A percentile compares a stretch with the other conserved stretches of the same genome.
Evolutionary conservation across 1,140 invertebrate species (phyloP).

Genomic region (Apis dorsata): DNA sequence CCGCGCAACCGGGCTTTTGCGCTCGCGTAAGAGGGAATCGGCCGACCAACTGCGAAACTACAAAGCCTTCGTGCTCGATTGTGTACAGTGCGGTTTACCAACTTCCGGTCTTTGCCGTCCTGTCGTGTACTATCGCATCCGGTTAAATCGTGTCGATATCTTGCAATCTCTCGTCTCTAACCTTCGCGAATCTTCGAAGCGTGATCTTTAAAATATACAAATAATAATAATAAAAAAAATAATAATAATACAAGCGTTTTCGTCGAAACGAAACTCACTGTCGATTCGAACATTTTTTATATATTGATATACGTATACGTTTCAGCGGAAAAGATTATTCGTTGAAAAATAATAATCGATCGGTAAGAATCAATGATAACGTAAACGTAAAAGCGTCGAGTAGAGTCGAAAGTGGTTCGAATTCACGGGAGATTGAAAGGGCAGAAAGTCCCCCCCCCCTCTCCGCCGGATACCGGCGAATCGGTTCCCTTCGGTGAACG

Average conservation of each 20-base stretch:
- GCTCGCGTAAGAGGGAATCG: constrained; percentile 53
- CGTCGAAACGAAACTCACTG: background rate
- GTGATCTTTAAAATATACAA: no score
- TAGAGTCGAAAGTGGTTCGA: background rate
- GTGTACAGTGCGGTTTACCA: constrained; percentile 56
- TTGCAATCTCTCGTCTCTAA: background rate
- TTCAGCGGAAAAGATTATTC: background rate
- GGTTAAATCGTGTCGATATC: background rate
- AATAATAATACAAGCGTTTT: no score
- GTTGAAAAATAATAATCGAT: background rate
- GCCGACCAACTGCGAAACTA: constrained; percentile 39
- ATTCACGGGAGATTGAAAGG: constrained; percentile 1
- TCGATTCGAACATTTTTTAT: no score
- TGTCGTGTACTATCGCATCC: constrained; percentile 33
- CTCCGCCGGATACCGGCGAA: constrained; percentile 3
- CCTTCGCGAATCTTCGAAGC: background rate
- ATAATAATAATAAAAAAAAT: background rate
- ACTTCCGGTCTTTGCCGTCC: constrained; percentile 41
- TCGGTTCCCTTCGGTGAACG: constrained; percentile 22
- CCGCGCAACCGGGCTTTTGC: constrained; percentile 38
- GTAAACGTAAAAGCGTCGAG: background rate
- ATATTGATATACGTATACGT: background rate
- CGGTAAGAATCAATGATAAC: no score
- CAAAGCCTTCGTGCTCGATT: constrained; percentile 43
- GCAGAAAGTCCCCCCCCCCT: background rate